A percentile compares a stretch with the other conserved stretches of the same genome.
phyloP scores from a whole-genome alignment of 2,888 invertebrate species.

The Agonum fuliginosum region DNA sequence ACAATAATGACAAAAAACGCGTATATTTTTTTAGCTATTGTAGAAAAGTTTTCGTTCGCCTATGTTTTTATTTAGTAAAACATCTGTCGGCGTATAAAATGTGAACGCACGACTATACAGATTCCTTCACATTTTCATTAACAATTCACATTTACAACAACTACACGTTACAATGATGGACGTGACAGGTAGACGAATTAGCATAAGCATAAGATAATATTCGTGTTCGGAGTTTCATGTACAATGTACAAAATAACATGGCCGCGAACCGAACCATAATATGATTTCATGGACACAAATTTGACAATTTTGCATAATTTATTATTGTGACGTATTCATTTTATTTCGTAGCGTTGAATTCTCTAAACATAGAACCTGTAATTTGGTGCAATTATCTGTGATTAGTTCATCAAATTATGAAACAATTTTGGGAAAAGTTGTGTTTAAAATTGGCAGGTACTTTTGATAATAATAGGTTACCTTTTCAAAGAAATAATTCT shows the following conservation, averaged over 20 bases:
- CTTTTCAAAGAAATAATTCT: neutral
- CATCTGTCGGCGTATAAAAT: too few species aligned
- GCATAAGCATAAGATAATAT: slow-evolving; percentile 30
- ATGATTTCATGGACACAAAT: too few species aligned
- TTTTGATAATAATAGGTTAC: neutral
- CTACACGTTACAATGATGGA: neutral
- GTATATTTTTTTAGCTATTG: too few species aligned
- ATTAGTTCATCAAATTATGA: neutral
- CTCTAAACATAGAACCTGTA: too few species aligned
- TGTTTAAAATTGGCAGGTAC: neutral
- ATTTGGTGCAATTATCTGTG: neutral
- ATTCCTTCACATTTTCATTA: neutral
- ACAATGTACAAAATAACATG: neutral
- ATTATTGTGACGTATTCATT: too few species aligned
- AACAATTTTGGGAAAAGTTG: neutral
- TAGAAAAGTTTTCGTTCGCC: too few species aligned
- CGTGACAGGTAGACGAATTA: slow-evolving; percentile 34
- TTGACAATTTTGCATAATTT: too few species aligned
- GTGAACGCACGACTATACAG: neutral
- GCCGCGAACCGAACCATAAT: too few species aligned
- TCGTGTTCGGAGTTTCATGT: slow-evolving; percentile 4
- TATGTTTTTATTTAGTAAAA: too few species aligned
- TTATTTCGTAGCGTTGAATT: too few species aligned
- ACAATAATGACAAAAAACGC: too few species aligned
- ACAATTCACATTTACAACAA: neutral